phyloP scores from a whole-genome alignment of 1,140 invertebrate genomes.

The Sarcophaga bullata region DNA sequence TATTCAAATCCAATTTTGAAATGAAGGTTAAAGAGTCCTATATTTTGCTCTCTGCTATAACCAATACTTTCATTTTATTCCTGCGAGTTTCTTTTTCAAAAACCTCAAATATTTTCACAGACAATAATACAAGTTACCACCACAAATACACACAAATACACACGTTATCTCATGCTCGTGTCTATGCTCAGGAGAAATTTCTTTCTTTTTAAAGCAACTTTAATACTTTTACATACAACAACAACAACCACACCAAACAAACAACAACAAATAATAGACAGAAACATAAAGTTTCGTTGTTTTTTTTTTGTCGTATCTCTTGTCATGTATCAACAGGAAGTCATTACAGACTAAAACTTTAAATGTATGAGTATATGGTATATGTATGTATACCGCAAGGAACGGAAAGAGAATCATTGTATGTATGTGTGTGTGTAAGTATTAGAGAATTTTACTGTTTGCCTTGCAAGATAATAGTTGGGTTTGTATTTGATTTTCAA shows the following conservation, averaged over 20 bases:
- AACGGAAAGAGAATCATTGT: too few species aligned
- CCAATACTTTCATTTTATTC: too few species aligned
- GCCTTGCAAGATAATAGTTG: too few species aligned
- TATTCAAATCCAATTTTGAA: too few species aligned
- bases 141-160: not conserved
- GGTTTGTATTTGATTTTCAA: too few species aligned
- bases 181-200: too few species aligned
- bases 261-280: too few species aligned
- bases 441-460: not conserved
- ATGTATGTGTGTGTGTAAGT: not conserved
- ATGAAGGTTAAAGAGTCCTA: too few species aligned
- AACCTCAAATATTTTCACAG: not conserved
- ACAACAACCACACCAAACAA: too few species aligned
- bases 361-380: not conserved
- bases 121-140: not conserved
- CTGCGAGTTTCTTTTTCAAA: not conserved
- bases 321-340: conserved; percentile 25
- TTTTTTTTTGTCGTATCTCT: not conserved
- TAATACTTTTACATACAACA: not conserved
- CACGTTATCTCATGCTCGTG: too few species aligned
- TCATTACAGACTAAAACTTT: not conserved
- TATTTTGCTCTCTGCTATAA: too few species aligned
- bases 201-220: not conserved
- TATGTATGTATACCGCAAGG: not conserved
- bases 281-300: not conserved